Conservation (phyloP, 2,797 vertebrate genomes). For the Sebastes minor region DNA sequence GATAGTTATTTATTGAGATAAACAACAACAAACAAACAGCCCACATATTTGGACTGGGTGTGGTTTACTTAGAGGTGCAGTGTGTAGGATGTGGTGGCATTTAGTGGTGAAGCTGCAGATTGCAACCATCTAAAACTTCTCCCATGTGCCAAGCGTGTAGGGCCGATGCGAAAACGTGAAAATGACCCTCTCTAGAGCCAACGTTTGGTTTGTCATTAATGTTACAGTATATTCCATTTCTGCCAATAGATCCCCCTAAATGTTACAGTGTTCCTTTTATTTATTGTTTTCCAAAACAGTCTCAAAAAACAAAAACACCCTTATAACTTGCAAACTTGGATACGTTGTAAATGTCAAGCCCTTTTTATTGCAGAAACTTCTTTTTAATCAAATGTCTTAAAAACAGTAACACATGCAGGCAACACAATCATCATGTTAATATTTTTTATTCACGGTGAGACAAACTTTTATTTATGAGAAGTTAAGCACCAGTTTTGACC, state of each 20-base stretch:
- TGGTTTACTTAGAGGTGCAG: not conserved
- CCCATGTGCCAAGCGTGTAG: not conserved
- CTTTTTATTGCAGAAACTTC: not conserved
- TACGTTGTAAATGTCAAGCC: not conserved
- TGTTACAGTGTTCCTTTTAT: not conserved
- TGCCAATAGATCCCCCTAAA: too few relatives aligned
- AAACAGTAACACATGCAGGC: not conserved
- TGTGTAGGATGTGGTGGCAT: not conserved
- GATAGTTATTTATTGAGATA: not conserved
- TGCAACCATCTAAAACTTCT: not conserved
- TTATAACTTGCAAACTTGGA: not conserved
- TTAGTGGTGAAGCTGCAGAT: not conserved
- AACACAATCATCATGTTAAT: not conserved
- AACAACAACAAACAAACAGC: not conserved
- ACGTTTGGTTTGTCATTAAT: not conserved
- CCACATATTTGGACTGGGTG: not conserved
- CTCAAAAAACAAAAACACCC: not conserved
- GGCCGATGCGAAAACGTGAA: not conserved
- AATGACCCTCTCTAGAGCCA: not conserved
- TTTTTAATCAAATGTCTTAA: not conserved
- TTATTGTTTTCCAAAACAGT: not conserved
- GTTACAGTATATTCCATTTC: too few relatives aligned
- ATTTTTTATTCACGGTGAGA: not conserved
- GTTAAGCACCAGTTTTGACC: not conserved
- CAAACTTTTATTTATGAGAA: not conserved